Conservation (phyloP, 2,797 vertebrate species). For the Muscicapa striata region DNA sequence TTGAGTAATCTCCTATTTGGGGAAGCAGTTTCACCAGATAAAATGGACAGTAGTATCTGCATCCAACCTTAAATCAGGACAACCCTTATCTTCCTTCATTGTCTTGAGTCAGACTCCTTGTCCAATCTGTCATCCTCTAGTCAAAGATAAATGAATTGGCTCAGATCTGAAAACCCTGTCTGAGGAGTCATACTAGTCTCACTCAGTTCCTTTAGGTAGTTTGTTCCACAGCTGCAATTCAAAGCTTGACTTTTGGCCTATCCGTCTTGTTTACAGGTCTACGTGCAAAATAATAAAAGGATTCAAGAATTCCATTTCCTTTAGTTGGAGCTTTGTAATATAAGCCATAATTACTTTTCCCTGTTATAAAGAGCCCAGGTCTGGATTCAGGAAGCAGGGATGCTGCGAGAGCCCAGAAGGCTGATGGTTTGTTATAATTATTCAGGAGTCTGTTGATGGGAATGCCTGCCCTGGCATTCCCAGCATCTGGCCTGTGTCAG, state of each 20-base stretch:
- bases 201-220: background rate
- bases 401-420: background rate
- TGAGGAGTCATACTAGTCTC: background rate
- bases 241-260: background rate
- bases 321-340: background rate
- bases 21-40: background rate
- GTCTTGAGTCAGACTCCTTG: background rate
- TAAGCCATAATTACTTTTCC: slow-evolving; percentile 14
- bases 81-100: background rate
- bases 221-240: background rate
- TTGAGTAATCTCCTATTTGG: background rate
- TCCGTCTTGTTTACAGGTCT: background rate
- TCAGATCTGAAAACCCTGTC: background rate
- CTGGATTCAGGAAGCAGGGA: background rate
- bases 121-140: background rate
- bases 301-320: background rate
- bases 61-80: background rate
- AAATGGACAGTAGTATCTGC: background rate
- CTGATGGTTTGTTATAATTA: background rate
- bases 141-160: background rate
- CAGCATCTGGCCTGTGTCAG: slow-evolving; percentile 12
- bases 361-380: background rate
- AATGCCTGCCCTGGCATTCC: background rate
- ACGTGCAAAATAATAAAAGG: background rate
- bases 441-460: background rate